phyloP scores from a whole-genome alignment of 2,888 invertebrate genomes.

The Xylota sylvarum region DNA sequence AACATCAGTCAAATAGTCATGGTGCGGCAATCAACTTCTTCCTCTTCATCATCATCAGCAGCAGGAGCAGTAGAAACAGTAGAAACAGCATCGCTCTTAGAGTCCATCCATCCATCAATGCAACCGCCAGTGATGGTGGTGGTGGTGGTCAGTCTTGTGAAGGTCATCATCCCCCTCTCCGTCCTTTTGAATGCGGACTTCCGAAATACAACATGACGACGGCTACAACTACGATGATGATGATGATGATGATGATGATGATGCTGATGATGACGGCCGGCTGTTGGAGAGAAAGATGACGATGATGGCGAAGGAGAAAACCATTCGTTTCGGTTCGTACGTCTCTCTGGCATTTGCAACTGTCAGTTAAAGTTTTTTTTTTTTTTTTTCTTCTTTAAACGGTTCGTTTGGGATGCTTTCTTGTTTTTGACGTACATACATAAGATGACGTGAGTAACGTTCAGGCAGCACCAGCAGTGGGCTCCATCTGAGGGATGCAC shows the following conservation, averaged over 20 bases:
- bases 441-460: conserved; percentile 37
- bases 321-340: conserved; percentile 60
- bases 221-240: conserved; percentile 16
- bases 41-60: conserved; percentile 29
- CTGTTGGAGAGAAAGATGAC: conserved; percentile 21
- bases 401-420: conserved; percentile 49
- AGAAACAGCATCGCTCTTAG: conserved; percentile 30
- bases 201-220: conserved; percentile 23
- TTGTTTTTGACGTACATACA: conserved; percentile 33
- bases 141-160: conserved; percentile 64
- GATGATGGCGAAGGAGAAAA: conserved; percentile 35
- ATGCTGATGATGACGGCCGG: conserved; percentile 9
- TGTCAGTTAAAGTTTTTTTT: conserved; percentile 60
- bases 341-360: conserved; percentile 65
- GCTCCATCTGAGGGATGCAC: conserved; percentile 1
- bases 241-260: conserved; percentile 37
- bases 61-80: conserved; percentile 24
- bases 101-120: conserved; percentile 74
- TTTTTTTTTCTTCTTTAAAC: conserved; percentile 30
- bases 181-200: conserved; percentile 34
- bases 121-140: conserved; percentile 41
- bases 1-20: conserved; percentile 69
- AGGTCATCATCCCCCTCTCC: conserved; percentile 61
- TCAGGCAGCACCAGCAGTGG: not conserved
- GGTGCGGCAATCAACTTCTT: conserved; percentile 56